Evolutionary conservation across 1,140 invertebrate species (phyloP).

Genomic region (Phthorimaea operculella): DNA sequence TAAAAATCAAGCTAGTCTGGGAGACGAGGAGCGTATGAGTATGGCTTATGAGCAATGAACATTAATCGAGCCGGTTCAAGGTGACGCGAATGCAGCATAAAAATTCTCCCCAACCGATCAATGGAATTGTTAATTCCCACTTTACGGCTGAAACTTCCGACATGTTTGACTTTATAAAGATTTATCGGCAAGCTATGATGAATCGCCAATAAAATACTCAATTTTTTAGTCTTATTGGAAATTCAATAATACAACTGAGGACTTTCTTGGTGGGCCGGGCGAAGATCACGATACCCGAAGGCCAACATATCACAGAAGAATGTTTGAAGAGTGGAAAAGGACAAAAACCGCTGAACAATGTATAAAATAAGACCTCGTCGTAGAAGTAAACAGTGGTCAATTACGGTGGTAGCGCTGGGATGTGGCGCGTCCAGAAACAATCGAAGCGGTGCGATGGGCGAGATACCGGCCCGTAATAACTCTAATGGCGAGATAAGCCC

Average conservation of each 20-base stretch:
- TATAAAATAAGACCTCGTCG: conserved; percentile 54
- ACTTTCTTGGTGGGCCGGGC: background rate
- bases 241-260: background rate
- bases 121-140: conserved; percentile 8
- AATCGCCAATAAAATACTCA: background rate
- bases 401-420: conserved; percentile 52
- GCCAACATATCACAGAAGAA: background rate
- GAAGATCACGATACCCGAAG: background rate
- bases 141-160: conserved; percentile 25
- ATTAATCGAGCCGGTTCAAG: conserved; percentile 11
- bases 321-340: conserved; percentile 17
- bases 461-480: conserved; percentile 61
- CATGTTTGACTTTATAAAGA: background rate
- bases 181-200: background rate
- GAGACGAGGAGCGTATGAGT: conserved; percentile 7
- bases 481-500: conserved; percentile 64
- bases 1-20: conserved; percentile 15
- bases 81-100: conserved; percentile 2
- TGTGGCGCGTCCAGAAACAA: conserved; percentile 61
- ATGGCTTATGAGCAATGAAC: conserved; percentile 11
- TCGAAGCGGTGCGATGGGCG: conserved; percentile 61
- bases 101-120: background rate
- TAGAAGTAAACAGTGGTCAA: conserved; percentile 64
- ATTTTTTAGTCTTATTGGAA: background rate
- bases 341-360: conserved; percentile 36